Evolutionary conservation across 2,888 invertebrate genomes (phyloP), one percentile per base, ranked within the genome.

Genomic region (Teinopalpus imperialis): DNA sequence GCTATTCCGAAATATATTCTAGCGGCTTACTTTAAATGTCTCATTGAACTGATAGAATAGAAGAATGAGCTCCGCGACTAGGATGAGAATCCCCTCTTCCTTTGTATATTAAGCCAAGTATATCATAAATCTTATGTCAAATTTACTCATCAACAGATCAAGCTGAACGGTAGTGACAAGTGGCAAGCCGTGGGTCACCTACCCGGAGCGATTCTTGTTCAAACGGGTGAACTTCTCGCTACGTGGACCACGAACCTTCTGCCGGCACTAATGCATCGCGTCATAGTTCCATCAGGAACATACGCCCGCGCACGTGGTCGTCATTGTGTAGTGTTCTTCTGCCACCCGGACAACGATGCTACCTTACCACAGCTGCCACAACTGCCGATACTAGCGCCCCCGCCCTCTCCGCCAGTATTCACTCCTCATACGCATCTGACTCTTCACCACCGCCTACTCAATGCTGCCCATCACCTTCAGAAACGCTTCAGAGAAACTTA

Each of bases 271-370:
- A 88, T 91, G 70, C 94, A 94, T 70, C 92, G 94, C 26, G 94
- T 94, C 4, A 92, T 94, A 7, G 90, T 94, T 2, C 94, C 94
- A 0, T 85, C 91, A 7, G 91, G 92, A 14, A 90, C 90, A 51
- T 89, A 90, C 63, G 86, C 90, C 1, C 90, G 91, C 45, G 90
- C 91, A 0, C 89, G 91, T 52, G 91, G 92, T 1, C 92, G 94
- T n/a, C 93, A 94, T 78, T 93, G 94, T 58, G 91, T 94, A 52
- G 94, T 93, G 16, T 94, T 92, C 83, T 94, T 94, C 85, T 93
- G 94, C 59, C 93, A 94, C 79, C 94, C 95, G 1, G 93, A 94
- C 81, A 78, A 82, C 55, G 85, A 87, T 51, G 89, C 90, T 3
- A 61, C 69, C 29, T 74, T 92, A 43, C 87, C 90, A 13, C 78